These are phyloP conservation scores for Notechis scutatus DNA, from an alignment of 2,113 vertebrate species.

Conservation along the genomic window DNA sequence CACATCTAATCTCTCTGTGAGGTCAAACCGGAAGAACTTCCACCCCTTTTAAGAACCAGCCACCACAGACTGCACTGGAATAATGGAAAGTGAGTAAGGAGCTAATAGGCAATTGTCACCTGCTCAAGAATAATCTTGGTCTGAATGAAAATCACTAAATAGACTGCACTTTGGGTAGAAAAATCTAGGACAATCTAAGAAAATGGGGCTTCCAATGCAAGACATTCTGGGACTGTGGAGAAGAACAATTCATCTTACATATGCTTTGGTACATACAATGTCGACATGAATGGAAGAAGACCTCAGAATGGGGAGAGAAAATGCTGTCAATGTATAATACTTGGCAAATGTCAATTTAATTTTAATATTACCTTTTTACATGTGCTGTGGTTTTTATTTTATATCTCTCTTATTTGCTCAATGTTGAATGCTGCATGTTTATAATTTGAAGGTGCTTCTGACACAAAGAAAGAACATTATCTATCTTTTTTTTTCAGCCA, in stretches of 20 bases:
- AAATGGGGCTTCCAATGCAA: background rate
- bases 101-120: background rate
- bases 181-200: background rate
- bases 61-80: background rate
- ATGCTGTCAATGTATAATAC: background rate
- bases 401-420: background rate
- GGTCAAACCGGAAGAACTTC: too few relatives aligned
- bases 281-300: background rate
- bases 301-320: background rate
- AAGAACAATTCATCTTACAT: background rate
- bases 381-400: background rate
- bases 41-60: background rate
- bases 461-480: background rate
- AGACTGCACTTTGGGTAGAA: background rate
- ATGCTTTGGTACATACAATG: background rate
- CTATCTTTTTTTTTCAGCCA: background rate
- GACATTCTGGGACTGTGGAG: background rate
- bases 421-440: background rate
- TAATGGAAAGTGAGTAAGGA: background rate
- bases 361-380: background rate
- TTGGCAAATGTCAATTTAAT: background rate
- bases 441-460: background rate
- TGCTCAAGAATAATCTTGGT: background rate
- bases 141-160: background rate
- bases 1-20: rapidly evolving